Evolutionary conservation across 1,140 invertebrate species (phyloP), one percentile per base, ranked within the genome.

Genomic region (Oppia nitens): DNA sequence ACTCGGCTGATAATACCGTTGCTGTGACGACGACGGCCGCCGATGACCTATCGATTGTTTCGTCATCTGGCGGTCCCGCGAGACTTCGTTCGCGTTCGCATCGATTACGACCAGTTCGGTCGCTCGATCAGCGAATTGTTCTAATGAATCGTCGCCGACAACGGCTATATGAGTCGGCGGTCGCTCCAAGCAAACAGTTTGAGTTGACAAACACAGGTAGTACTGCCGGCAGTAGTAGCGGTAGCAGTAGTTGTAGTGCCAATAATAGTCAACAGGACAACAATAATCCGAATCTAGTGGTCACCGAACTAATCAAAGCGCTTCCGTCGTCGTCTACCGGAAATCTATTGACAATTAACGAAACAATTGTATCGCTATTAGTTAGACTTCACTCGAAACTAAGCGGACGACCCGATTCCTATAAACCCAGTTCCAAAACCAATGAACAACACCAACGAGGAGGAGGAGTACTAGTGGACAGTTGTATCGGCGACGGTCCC

Each of bases 301-400:
- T 40, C 32, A 40, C 6, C 17, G 32, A 40, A 40, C 32, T 40
- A 40, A 40, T 40, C 6, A 40, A 40, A 40, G 32, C 32, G 17
- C 32, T 40, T 40, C 32, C 32, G 17, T 17, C 32, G 17, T 40
- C 32, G 6, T 40, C 32, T 9, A n/a, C n/a, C n/a, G 32, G 32
- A 40, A 40, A 9, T 9, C 17, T 40, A 17, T 25, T 3, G 14
- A 40, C 52, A 47, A 55, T 75, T 3, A 85, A 89, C 64, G 91
- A 96, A 71, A 93, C 87, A 60, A 87, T 96, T 54, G 81, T 96
- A 62, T 90, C 89, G 0, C 73, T 96, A 40, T 73, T 97, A 24
- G 74, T 96, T 11, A 92, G 90, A 70, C 75, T 96, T n/a, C 90
- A 96, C 71, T 87, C 87, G 0, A 89, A 94, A 69, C 72, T 95